phyloP scores from a whole-genome alignment of 2,888 invertebrate species.

The Andricus quercusramuli region DNA sequence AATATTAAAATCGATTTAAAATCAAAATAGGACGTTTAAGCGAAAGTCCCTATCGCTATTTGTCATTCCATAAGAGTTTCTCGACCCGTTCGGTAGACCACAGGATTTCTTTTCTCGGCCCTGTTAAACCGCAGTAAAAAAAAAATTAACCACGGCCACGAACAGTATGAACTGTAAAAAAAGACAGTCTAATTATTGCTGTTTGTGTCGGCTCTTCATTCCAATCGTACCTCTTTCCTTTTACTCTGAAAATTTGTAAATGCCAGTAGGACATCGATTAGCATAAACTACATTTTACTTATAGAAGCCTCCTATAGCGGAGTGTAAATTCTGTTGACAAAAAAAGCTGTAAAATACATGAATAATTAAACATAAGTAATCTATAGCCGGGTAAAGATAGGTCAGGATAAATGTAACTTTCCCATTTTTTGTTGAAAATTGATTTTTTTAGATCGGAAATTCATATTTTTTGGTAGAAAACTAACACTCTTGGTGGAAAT shows the following conservation, averaged over 20 bases:
- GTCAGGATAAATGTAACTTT: too few species aligned
- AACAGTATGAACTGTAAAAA: conserved; percentile 34
- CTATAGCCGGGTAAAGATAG: too few species aligned
- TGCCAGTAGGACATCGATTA: conserved; percentile 27
- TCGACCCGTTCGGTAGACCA: conserved; percentile 62
- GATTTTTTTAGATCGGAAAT: too few species aligned
- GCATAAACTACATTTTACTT: background rate
- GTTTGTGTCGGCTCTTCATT: conserved; percentile 1
- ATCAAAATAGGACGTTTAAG: conserved; percentile 37
- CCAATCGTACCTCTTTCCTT: background rate
- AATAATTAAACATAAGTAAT: background rate
- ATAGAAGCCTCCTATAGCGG: background rate
- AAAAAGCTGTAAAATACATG: background rate
- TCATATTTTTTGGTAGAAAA: too few species aligned
- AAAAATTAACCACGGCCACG: conserved; percentile 55
- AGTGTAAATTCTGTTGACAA: background rate
- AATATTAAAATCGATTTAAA: background rate
- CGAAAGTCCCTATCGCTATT: conserved; percentile 61
- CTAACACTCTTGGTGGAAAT: too few species aligned
- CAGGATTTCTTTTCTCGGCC: conserved; percentile 67
- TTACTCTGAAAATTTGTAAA: background rate
- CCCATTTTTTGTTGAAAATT: too few species aligned
- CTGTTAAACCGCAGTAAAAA: conserved; percentile 60
- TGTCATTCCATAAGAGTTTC: conserved; percentile 61
- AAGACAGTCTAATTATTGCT: conserved; percentile 14